phyloP scores from a whole-genome alignment of 2,797 vertebrate genomes.

The Mormyrops boulengeri region DNA sequence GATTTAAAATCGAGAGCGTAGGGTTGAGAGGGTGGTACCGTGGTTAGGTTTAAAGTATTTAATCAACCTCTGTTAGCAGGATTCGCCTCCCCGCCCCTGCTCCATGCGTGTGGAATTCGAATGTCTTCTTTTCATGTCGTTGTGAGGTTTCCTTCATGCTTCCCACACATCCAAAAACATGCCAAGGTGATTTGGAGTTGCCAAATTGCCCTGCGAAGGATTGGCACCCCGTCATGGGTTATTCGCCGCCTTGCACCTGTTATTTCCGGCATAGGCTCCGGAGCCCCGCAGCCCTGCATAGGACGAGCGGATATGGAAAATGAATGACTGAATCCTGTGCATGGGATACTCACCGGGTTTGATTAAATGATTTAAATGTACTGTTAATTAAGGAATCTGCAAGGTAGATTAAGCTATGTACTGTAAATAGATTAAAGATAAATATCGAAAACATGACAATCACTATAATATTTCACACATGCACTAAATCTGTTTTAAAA shows the following conservation, averaged over 20 bases:
- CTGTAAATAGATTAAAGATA: background rate
- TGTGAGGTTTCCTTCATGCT: background rate
- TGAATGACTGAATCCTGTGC: background rate
- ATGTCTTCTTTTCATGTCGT: background rate
- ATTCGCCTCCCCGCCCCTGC: background rate
- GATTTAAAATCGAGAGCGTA: background rate
- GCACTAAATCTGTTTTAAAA: background rate
- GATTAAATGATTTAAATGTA: background rate
- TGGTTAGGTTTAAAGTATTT: background rate
- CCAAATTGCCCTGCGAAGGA: background rate
- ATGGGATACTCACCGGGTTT: background rate
- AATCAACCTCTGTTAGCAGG: background rate
- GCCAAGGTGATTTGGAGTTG: background rate
- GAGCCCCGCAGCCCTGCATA: background rate
- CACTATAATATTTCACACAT: background rate
- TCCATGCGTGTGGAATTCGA: background rate
- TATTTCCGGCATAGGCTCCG: background rate
- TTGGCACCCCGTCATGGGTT: background rate
- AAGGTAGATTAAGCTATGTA: background rate
- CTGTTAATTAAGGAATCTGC: background rate
- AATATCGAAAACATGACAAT: background rate
- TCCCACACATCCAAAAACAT: background rate
- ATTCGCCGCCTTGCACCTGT: background rate
- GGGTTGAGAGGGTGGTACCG: background rate
- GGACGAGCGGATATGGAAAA: background rate